phyloP scores from a whole-genome alignment of 2,888 invertebrate genomes.

The Halocaridina rubra region DNA sequence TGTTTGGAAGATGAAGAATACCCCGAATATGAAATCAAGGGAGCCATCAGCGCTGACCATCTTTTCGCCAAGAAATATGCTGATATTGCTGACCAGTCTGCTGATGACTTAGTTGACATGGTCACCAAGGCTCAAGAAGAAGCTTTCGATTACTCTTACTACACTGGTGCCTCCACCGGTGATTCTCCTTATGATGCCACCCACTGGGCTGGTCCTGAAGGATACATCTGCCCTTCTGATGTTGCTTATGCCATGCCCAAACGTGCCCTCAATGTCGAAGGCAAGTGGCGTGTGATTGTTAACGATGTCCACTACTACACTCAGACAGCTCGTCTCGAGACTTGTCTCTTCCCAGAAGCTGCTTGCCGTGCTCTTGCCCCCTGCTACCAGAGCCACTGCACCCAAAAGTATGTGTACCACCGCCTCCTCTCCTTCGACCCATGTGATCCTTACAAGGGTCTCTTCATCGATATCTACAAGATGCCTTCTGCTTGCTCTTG shows the following conservation, averaged over 20 bases:
- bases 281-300: constrained; percentile 65
- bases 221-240: constrained; percentile 61
- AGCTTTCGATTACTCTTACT: constrained; percentile 65
- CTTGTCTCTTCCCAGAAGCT: constrained; percentile 64
- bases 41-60: constrained; percentile 64
- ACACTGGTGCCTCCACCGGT: constrained; percentile 65
- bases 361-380: constrained; percentile 65
- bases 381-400: constrained; percentile 65
- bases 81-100: constrained; percentile 65
- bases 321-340: constrained; percentile 65
- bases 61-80: constrained; percentile 65
- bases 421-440: constrained; percentile 63
- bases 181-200: constrained; percentile 64
- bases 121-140: constrained; percentile 64
- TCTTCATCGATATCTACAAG: constrained; percentile 66
- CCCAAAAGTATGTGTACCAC: constrained; percentile 65
- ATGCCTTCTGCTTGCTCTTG: constrained; percentile 65
- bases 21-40: constrained; percentile 65
- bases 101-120: constrained; percentile 65
- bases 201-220: constrained; percentile 65
- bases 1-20: constrained; percentile 65
- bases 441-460: constrained; percentile 62
- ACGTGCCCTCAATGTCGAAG: constrained; percentile 65
- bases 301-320: constrained; percentile 65
- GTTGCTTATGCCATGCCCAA: constrained; percentile 64